Evolutionary conservation across 1,140 invertebrate species (phyloP).

Genomic region (Vanessa atalanta): DNA sequence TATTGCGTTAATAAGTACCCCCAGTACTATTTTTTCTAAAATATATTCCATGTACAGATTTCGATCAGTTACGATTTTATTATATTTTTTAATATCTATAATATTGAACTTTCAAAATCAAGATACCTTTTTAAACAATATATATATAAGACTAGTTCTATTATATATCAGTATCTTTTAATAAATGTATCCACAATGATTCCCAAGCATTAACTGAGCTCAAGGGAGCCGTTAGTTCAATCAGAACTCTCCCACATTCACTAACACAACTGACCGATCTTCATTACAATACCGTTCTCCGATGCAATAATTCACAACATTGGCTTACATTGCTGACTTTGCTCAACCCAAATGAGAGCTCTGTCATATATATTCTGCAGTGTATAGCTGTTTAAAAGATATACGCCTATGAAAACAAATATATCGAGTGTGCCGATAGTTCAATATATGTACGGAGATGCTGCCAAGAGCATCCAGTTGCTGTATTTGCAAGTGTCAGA

Average conservation of each 20-base stretch:
- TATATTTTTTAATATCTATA: too few species aligned
- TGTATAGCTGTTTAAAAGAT: neutral
- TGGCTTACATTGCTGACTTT: neutral
- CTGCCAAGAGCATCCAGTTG: constrained; percentile 22
- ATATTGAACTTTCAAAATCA: too few species aligned
- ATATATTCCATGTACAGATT: too few species aligned
- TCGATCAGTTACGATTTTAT: too few species aligned
- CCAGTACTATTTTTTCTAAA: too few species aligned
- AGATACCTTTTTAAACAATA: too few species aligned
- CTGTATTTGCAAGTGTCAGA: constrained; percentile 29
- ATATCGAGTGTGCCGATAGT: constrained; percentile 8
- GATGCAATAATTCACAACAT: neutral
- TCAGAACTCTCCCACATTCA: constrained; percentile 12
- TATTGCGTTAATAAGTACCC: too few species aligned
- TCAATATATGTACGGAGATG: constrained; percentile 12
- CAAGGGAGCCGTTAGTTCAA: constrained; percentile 22
- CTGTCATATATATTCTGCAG: neutral
- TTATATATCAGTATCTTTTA: neutral
- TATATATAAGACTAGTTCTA: neutral
- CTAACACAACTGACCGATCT: constrained; percentile 1
- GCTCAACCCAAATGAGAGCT: neutral
- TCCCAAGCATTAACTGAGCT: neutral
- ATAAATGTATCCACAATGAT: neutral
- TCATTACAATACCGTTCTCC: neutral
- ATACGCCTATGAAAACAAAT: neutral